These are phyloP conservation scores for Lytechinus variegatus DNA, from an alignment of 35 echinoderm and acorn worm species.

Conservation along the genomic window DNA sequence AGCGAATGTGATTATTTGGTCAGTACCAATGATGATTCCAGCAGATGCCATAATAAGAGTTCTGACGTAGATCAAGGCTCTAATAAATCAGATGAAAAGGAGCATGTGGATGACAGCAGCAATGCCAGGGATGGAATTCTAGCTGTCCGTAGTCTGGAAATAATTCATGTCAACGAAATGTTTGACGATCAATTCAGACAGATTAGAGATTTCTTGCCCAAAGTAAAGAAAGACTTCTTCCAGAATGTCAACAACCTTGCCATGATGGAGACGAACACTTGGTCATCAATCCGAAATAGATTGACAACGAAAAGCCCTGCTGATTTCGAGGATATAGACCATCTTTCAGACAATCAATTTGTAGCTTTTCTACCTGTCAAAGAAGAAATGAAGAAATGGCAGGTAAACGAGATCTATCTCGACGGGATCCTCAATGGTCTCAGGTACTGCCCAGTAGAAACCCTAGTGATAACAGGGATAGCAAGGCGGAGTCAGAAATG, in stretches of 20 bases:
- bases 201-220: slow-evolving; percentile 27
- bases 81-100: neutral
- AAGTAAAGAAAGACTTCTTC: slow-evolving; percentile 49
- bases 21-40: neutral
- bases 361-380: slow-evolving; percentile 38
- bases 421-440: slow-evolving; percentile 32
- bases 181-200: slow-evolving; percentile 36
- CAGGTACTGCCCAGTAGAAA: slow-evolving; percentile 4
- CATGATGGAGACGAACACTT: neutral
- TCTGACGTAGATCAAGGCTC: neutral
- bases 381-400: slow-evolving; percentile 46
- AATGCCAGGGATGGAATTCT: neutral
- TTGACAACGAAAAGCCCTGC: slow-evolving; percentile 8
- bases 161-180: slow-evolving; percentile 30
- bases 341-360: slow-evolving; percentile 33
- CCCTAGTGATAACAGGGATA: slow-evolving; percentile 49
- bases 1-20: neutral
- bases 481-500: slow-evolving; percentile 16
- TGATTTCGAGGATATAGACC: slow-evolving; percentile 31
- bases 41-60: neutral
- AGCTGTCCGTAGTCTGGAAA: neutral
- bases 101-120: neutral
- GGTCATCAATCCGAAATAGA: neutral
- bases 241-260: slow-evolving; percentile 34
- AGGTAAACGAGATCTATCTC: slow-evolving; percentile 45